Conservation (phyloP, 2,888 invertebrate genomes). For the Orchesella flavescens region DNA sequence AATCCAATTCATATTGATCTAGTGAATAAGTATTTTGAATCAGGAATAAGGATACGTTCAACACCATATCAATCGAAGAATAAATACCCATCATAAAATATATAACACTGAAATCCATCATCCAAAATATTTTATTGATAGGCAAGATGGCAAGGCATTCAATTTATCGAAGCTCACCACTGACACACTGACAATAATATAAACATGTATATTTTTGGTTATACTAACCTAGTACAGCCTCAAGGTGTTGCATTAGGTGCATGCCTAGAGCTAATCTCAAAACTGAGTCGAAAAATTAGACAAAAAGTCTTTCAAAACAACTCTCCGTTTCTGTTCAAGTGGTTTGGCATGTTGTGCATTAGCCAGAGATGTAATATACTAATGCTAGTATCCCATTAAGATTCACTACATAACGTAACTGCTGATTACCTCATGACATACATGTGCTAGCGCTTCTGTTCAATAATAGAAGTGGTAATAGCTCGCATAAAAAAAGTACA, state of each 20-base stretch:
- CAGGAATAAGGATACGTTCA: too few species aligned
- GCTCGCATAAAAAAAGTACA: constrained; percentile 15
- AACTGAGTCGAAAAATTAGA: constrained; percentile 12
- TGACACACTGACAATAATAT: too few species aligned
- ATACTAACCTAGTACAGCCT: neutral
- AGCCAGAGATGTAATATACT: constrained; percentile 19
- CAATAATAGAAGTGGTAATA: constrained; percentile 27
- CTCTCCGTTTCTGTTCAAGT: constrained; percentile 26
- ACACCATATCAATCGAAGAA: too few species aligned
- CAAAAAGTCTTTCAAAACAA: constrained; percentile 13
- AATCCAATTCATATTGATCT: too few species aligned
- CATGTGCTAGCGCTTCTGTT: constrained; percentile 33
- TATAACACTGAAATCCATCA: too few species aligned
- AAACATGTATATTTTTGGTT: too few species aligned
- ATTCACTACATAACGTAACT: constrained; percentile 40
- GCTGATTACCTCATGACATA: constrained; percentile 57
- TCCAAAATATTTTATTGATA: too few species aligned
- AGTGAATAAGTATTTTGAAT: too few species aligned
- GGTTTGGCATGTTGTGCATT: constrained; percentile 20
- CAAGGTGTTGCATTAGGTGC: constrained; percentile 30
- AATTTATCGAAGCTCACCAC: too few species aligned
- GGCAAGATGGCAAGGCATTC: too few species aligned
- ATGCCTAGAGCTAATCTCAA: constrained; percentile 4
- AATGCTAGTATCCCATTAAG: constrained; percentile 46
- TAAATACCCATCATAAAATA: too few species aligned